Conservation (phyloP, 2,113 vertebrate species). For the Ammospiza nelsoni region DNA sequence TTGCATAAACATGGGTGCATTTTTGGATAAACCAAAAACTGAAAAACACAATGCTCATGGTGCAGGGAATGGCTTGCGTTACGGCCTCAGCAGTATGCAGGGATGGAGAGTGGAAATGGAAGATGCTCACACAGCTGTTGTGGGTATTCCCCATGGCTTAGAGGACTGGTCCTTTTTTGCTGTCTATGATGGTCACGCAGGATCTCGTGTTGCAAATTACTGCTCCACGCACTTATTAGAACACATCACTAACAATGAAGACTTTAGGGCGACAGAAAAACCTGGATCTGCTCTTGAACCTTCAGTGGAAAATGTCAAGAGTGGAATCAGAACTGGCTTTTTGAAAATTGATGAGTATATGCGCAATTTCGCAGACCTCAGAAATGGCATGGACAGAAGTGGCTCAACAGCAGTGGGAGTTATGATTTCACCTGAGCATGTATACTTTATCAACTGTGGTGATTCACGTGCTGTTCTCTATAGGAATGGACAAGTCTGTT, state of each 20-base stretch:
- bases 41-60: conserved; percentile 95
- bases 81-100: conserved; percentile 98
- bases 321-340: conserved; percentile 94
- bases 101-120: conserved; percentile 99
- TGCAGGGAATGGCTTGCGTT: conserved; percentile 91
- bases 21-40: conserved; percentile 99
- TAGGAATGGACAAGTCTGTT: conserved; percentile 92
- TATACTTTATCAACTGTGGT: conserved; percentile 98
- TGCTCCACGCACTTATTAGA: conserved; percentile 95
- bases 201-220: conserved; percentile 97
- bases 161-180: conserved; percentile 98
- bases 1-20: conserved; percentile 96
- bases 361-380: conserved; percentile 97
- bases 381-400: conserved; percentile 97
- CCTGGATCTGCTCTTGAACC: conserved; percentile 81
- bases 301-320: conserved; percentile 91
- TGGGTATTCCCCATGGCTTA: conserved; percentile 92
- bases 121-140: conserved; percentile 94
- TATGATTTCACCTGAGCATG: conserved; percentile 90
- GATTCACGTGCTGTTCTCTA: conserved; percentile 95
- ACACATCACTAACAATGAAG: conserved; percentile 92
- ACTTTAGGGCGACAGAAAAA: conserved; percentile 81
- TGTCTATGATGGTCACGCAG: conserved; percentile 96
- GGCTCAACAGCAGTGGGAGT: conserved; percentile 96
- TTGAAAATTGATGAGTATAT: conserved; percentile 98